Percentiles rank a stretch among this genome's conserved stretches.
These are phyloP conservation scores for Toxonevra muliebris DNA, from an alignment of 2,888 invertebrate species.

Conservation along the genomic window DNA sequence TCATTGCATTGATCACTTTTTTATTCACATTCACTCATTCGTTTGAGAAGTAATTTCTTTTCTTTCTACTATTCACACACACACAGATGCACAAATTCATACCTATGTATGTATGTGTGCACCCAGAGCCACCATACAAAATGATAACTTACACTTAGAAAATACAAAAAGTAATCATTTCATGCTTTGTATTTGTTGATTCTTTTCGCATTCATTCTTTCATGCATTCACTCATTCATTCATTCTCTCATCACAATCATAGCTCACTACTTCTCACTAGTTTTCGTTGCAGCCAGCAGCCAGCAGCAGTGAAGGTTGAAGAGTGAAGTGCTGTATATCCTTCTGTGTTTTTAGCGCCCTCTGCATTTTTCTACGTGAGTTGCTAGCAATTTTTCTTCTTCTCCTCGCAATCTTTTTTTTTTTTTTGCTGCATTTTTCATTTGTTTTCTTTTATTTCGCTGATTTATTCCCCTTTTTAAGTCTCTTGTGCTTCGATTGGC, in stretches of 20 bases:
- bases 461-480: constrained; percentile 30
- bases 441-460: constrained; percentile 21
- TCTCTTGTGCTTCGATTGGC: constrained; percentile 40
- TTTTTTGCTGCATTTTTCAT: constrained; percentile 24
- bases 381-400: constrained; percentile 36
- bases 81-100: constrained; percentile 35
- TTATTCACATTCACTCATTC: constrained; percentile 44
- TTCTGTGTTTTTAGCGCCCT: constrained; percentile 24
- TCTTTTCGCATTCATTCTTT: constrained; percentile 19
- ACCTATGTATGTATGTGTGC: constrained; percentile 5
- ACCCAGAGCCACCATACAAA: constrained; percentile 8
- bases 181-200: constrained; percentile 33
- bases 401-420: constrained; percentile 7
- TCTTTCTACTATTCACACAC: constrained; percentile 46
- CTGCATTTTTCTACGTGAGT: constrained; percentile 46
- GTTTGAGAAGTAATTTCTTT: constrained; percentile 62
- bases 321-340: neutral
- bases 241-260: constrained; percentile 6
- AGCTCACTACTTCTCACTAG: constrained; percentile 19
- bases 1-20: constrained; percentile 21
- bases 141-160: constrained; percentile 33
- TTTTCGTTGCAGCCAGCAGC: neutral
- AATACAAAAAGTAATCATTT: constrained; percentile 53
- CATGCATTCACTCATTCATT: constrained; percentile 13
- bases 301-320: neutral